A percentile compares a stretch with the other conserved stretches of the same genome.
These are phyloP conservation scores for Apoda limacodes DNA, from an alignment of 2,888 invertebrate species.

Conservation along the genomic window DNA sequence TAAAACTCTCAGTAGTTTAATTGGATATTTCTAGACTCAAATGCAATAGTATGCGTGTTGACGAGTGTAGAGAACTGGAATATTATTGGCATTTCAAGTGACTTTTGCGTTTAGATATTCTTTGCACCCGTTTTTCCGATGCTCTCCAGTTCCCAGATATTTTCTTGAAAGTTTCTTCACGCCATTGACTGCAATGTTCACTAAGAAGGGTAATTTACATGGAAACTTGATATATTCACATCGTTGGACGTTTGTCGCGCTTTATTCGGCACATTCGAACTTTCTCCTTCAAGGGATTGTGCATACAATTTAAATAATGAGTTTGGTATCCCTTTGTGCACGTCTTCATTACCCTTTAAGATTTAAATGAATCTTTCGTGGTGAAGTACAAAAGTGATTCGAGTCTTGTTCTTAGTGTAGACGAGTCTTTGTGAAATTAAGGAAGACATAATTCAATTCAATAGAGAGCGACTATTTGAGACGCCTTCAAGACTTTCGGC, in stretches of 20 bases:
- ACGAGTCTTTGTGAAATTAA: too few species aligned
- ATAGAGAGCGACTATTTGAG: too few species aligned
- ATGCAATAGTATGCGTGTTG: constrained; percentile 44
- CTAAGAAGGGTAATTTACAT: constrained; percentile 49
- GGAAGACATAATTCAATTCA: too few species aligned
- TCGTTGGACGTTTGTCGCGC: constrained; percentile 58
- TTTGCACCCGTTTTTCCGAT: constrained; percentile 42
- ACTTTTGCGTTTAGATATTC: constrained; percentile 38
- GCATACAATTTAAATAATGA: constrained; percentile 58
- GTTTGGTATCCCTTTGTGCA: too few species aligned
- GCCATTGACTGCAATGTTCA: constrained; percentile 33
- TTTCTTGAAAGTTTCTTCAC: constrained; percentile 36
- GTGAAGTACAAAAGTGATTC: too few species aligned
- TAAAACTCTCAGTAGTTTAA: constrained; percentile 18
- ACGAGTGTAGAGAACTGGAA: constrained; percentile 40
- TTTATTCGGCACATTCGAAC: constrained; percentile 60
- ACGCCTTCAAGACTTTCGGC: constrained; percentile 55
- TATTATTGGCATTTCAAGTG: constrained; percentile 46
- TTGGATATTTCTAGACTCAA: constrained; percentile 37
- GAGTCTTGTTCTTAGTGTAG: too few species aligned
- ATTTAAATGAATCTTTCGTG: too few species aligned
- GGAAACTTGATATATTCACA: constrained; percentile 61
- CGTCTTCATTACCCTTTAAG: too few species aligned
- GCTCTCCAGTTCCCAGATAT: constrained; percentile 31
- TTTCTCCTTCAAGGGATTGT: constrained; percentile 45